A percentile compares a stretch with the other conserved stretches of the same genome.
Evolutionary conservation across 2,888 invertebrate species (phyloP).

Genomic region (Lathronympha strigana): DNA sequence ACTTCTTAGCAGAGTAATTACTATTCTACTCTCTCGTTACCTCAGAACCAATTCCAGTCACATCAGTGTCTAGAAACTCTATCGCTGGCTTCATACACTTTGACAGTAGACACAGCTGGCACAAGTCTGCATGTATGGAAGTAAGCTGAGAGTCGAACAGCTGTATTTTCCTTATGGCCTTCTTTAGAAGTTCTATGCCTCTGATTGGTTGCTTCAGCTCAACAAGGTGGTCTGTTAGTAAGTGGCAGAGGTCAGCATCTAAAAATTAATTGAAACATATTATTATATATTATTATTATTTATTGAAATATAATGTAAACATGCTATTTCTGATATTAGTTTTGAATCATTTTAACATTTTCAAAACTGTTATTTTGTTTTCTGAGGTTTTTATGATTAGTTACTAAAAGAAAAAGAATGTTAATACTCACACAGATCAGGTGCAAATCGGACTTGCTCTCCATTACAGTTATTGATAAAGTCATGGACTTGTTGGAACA

Average conservation of each 20-base stretch:
- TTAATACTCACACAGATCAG: slow-evolving; percentile 90
- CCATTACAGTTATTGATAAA: slow-evolving; percentile 94
- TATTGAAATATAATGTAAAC: too few species aligned
- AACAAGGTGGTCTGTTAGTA: slow-evolving; percentile 90
- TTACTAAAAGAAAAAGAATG: not conserved
- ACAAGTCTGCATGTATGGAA: slow-evolving; percentile 96
- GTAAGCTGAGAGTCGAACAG: slow-evolving; percentile 95
- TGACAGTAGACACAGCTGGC: slow-evolving; percentile 94
- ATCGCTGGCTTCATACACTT: slow-evolving; percentile 97
- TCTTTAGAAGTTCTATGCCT: slow-evolving; percentile 92
- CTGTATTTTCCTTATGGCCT: slow-evolving; percentile 95
- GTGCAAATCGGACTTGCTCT: slow-evolving; percentile 94
- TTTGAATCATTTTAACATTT: not conserved
- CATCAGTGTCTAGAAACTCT: slow-evolving; percentile 94
- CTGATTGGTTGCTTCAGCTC: slow-evolving; percentile 91
- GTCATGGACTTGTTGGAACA: slow-evolving; percentile 92
- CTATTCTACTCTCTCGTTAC: slow-evolving; percentile 73
- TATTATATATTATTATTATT: not conserved
- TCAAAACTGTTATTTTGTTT: not conserved
- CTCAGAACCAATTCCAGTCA: slow-evolving; percentile 95
- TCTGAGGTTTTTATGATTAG: not conserved
- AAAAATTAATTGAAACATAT: slow-evolving; percentile 44
- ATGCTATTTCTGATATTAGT: too few species aligned
- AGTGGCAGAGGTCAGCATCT: slow-evolving; percentile 96
- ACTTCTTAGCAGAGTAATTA: too few species aligned